Conservation (phyloP, 1,140 invertebrate species). For the Cydia pomonella region DNA sequence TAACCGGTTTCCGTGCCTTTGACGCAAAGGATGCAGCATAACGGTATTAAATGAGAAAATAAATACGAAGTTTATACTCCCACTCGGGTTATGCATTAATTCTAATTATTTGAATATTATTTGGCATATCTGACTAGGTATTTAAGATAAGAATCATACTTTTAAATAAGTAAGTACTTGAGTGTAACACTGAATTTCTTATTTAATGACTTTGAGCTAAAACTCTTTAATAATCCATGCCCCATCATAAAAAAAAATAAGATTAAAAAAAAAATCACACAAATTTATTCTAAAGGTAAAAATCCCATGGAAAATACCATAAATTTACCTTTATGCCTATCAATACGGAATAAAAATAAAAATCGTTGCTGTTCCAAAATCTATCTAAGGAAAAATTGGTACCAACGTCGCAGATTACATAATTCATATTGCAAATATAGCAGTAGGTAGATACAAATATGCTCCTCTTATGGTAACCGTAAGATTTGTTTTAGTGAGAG, state of each 20-base stretch:
- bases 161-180: neutral
- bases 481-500: too few species aligned
- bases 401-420: neutral
- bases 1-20: too few species aligned
- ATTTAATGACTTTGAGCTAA: neutral
- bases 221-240: neutral
- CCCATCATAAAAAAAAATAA: too few species aligned
- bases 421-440: neutral
- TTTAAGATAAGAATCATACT: neutral
- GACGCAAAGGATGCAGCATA: neutral
- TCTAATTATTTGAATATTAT: neutral
- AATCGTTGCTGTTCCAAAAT: neutral
- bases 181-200: neutral
- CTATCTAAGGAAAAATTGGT: neutral
- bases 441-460: neutral
- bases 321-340: neutral
- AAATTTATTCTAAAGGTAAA: neutral
- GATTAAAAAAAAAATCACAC: neutral
- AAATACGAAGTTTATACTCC: neutral
- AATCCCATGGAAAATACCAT: neutral
- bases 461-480: too few species aligned
- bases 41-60: neutral
- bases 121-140: neutral
- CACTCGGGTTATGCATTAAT: too few species aligned
- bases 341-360: neutral